These are phyloP conservation scores for Sphaerophoria rueppellii DNA, from an alignment of 2,888 invertebrate genomes.

Conservation along the genomic window DNA sequence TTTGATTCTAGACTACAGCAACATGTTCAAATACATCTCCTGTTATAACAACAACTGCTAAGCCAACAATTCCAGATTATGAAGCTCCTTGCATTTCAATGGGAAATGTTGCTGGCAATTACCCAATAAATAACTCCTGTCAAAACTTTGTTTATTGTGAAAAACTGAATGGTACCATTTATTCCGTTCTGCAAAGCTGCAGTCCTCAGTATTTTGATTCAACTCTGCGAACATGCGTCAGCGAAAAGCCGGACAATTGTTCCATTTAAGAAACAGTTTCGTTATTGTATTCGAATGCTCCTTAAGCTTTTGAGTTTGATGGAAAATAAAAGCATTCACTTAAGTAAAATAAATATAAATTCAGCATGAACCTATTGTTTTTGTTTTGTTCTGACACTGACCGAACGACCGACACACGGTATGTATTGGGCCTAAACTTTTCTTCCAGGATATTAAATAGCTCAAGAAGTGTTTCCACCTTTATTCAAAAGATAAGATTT, in stretches of 20 bases:
- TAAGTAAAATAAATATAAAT: too few species aligned
- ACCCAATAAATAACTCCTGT: too few species aligned
- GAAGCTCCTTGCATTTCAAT: neutral
- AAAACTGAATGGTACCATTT: neutral
- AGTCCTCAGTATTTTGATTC: constrained; percentile 1
- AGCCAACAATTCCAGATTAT: neutral
- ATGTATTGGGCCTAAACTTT: too few species aligned
- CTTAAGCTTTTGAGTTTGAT: too few species aligned
- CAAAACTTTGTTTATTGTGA: constrained; percentile 37
- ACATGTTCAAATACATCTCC: constrained; percentile 38
- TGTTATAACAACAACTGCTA: neutral
- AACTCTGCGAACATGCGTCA: neutral
- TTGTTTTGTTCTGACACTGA: too few species aligned
- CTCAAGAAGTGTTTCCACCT: too few species aligned
- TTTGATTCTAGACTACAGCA: constrained; percentile 16
- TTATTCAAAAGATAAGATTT: too few species aligned
- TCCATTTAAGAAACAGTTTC: neutral
- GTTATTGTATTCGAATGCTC: neutral
- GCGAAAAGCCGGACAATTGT: constrained; percentile 19
- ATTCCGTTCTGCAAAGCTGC: constrained; percentile 10
- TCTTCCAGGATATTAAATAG: too few species aligned
- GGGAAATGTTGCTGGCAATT: too few species aligned
- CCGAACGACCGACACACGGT: too few species aligned
- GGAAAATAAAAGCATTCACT: too few species aligned
- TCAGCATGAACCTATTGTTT: too few species aligned